Evolutionary conservation across 1,140 invertebrate species (phyloP).

Genomic region (Zaprionus tsacasi): DNA sequence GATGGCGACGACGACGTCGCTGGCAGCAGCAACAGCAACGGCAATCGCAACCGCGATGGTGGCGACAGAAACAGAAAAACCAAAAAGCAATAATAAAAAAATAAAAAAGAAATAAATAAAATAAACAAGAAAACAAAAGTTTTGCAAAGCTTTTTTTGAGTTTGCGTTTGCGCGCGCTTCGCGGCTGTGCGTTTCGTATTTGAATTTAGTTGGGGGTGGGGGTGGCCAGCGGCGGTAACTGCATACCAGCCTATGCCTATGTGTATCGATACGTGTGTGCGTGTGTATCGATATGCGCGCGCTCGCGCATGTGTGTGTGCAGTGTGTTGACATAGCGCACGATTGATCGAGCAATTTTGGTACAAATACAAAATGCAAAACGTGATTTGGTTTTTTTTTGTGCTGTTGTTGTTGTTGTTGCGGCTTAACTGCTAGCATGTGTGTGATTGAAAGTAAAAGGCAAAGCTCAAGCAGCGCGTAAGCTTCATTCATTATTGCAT

Average conservation of each 20-base stretch:
- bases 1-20: slow-evolving; percentile 3
- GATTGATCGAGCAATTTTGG: slow-evolving; percentile 41
- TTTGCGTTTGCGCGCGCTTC: slow-evolving; percentile 46
- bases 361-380: slow-evolving; percentile 59
- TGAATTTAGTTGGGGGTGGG: slow-evolving; percentile 18
- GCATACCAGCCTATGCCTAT: slow-evolving; percentile 14
- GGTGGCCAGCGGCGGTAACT: background rate
- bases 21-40: slow-evolving; percentile 23
- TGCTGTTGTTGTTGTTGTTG: slow-evolving; percentile 17
- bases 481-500: slow-evolving; percentile 77
- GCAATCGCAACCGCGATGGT: slow-evolving; percentile 36
- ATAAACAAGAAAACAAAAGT: slow-evolving; percentile 49
- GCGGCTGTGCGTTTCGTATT: slow-evolving; percentile 37
- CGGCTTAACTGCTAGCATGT: slow-evolving; percentile 45
- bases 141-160: slow-evolving; percentile 73
- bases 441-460: slow-evolving; percentile 82
- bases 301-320: slow-evolving; percentile 2
- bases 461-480: slow-evolving; percentile 71
- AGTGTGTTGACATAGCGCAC: slow-evolving; percentile 41
- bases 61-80: slow-evolving; percentile 32
- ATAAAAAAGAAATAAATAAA: slow-evolving; percentile 26
- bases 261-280: background rate
- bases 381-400: slow-evolving; percentile 46
- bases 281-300: slow-evolving; percentile 27
- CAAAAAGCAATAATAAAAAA: slow-evolving; percentile 17